phyloP scores from a whole-genome alignment of 1,140 invertebrate species.

The Steinernema feltiae region DNA sequence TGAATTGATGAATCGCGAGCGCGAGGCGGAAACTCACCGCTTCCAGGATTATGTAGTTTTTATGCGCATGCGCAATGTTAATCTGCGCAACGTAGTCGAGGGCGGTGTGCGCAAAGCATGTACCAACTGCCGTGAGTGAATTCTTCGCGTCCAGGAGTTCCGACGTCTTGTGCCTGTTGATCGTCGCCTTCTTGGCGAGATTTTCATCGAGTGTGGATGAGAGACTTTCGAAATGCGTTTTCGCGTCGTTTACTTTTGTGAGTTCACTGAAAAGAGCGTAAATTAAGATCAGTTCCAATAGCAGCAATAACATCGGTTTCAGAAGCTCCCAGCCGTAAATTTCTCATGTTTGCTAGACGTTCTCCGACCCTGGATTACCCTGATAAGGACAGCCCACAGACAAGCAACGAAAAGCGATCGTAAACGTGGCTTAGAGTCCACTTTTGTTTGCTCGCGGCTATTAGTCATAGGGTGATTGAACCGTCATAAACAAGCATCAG shows the following conservation, averaged over 20 bases:
- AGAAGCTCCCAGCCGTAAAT: too few species aligned
- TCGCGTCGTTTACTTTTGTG: conserved; percentile 43
- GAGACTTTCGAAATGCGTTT: conserved; percentile 45
- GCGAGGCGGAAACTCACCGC: conserved; percentile 37
- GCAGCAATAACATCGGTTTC: too few species aligned
- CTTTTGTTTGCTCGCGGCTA: too few species aligned
- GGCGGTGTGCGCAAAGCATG: conserved; percentile 54
- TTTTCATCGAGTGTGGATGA: conserved; percentile 48
- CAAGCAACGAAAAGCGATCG: too few species aligned
- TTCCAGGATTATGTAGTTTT: conserved; percentile 51
- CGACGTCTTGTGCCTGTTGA: conserved; percentile 37
- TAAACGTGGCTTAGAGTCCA: too few species aligned
- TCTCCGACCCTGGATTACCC: too few species aligned
- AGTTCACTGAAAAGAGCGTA: conserved; percentile 48
- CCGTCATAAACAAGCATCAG: too few species aligned
- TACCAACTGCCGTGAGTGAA: conserved; percentile 51
- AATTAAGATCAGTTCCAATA: too few species aligned
- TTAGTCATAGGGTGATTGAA: too few species aligned
- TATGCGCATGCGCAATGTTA: conserved; percentile 50
- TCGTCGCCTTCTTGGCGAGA: conserved; percentile 46
- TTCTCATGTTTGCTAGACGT: too few species aligned
- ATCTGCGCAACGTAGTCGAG: conserved; percentile 56
- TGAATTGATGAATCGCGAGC: conserved; percentile 16
- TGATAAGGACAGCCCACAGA: too few species aligned
- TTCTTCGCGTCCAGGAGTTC: conserved; percentile 49